Percentiles rank a stretch among this genome's conserved stretches.
Conservation (phyloP, 2,113 vertebrate genomes). For the Pogona vitticeps region DNA sequence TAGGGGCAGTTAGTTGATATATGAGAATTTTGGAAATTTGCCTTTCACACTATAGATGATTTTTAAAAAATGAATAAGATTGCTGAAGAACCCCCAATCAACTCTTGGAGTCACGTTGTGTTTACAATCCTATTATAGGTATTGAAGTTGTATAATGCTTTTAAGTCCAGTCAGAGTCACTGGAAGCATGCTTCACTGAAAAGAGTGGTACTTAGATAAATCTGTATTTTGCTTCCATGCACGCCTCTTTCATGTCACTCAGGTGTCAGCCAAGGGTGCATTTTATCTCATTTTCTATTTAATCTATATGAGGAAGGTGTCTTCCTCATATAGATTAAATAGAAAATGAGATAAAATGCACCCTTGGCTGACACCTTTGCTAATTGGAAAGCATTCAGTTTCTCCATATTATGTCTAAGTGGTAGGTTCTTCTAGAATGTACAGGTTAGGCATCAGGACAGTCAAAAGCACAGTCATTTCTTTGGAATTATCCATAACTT, state of each 20-base stretch:
- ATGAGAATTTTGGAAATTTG: not conserved
- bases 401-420: not conserved
- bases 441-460: too few species aligned
- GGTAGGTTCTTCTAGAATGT: not conserved
- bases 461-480: too few species aligned
- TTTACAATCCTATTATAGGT: not conserved
- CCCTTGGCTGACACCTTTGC: too few species aligned
- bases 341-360: too few species aligned
- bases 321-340: too few species aligned
- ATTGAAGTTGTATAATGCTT: not conserved
- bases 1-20: not conserved
- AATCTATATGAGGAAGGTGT: too few species aligned
- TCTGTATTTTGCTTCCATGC: not conserved
- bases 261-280: too few species aligned
- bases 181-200: not conserved
- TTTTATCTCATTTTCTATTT: too few species aligned
- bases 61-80: not conserved
- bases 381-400: too few species aligned
- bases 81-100: not conserved
- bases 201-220: not conserved
- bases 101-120: not conserved
- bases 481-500: too few species aligned
- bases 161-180: not conserved
- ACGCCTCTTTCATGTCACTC: too few species aligned
- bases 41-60: slow-evolving; percentile 1